Conservation (phyloP, 2,888 invertebrate genomes). For the Ypsolopha scabrella region DNA sequence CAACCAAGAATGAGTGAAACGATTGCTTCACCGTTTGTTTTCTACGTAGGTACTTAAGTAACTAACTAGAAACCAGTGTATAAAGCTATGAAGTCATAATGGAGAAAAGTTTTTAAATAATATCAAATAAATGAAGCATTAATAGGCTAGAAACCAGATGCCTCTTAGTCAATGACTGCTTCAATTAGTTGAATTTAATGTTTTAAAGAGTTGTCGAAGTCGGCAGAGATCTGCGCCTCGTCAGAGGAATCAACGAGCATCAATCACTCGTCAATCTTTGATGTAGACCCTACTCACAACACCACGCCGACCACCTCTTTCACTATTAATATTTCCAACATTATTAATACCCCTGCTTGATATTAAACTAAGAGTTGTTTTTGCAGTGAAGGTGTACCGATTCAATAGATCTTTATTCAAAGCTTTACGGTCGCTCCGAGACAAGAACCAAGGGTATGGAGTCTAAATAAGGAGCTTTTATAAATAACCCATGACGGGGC, state of each 20-base stretch:
- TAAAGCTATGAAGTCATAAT: background rate
- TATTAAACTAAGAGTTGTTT: background rate
- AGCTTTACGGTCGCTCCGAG: too few relatives aligned
- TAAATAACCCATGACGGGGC: constrained; percentile 51
- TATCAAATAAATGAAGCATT: background rate
- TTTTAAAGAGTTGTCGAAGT: background rate
- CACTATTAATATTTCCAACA: constrained; percentile 52
- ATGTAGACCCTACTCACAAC: constrained; percentile 36
- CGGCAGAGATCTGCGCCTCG: constrained; percentile 31
- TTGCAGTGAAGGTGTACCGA: too few relatives aligned
- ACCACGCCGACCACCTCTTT: constrained; percentile 14
- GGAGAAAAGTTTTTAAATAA: background rate
- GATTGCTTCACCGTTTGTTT: too few relatives aligned
- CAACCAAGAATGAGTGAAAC: background rate
- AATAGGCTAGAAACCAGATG: background rate
- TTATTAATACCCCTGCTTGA: constrained; percentile 19
- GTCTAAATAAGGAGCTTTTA: constrained; percentile 52
- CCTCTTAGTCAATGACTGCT: constrained; percentile 17
- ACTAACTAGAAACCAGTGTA: too few relatives aligned
- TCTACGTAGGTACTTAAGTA: too few relatives aligned
- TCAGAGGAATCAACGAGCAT: constrained; percentile 35
- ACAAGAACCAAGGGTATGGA: constrained; percentile 17
- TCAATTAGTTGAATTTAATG: background rate
- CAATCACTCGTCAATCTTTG: constrained; percentile 47
- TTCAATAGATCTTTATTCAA: too few relatives aligned